These are phyloP conservation scores for Xerus inauris DNA, from an alignment of 2,113 vertebrate genomes.

Conservation along the genomic window DNA sequence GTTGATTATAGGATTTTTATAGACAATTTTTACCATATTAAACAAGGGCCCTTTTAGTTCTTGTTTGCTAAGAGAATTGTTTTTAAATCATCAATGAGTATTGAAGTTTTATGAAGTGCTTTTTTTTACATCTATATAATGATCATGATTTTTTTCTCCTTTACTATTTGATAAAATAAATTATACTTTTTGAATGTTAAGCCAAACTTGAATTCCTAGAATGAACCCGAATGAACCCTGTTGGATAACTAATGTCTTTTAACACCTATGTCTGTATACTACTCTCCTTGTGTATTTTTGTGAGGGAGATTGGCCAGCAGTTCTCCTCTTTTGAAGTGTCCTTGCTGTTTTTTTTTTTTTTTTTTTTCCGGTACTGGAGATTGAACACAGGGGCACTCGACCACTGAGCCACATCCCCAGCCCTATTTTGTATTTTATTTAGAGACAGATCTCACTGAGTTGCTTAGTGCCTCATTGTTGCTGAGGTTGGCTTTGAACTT, in stretches of 20 bases:
- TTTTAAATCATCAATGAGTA: background rate
- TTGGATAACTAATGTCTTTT: background rate
- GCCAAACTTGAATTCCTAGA: background rate
- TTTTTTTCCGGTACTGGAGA: too few species aligned
- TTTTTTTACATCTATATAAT: background rate
- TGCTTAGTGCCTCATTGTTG: too few species aligned
- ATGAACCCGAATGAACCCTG: background rate
- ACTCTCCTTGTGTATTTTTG: background rate
- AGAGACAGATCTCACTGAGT: too few species aligned
- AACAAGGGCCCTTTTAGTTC: background rate
- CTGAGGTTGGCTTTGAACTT: too few species aligned
- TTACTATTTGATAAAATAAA: background rate
- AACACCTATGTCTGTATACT: background rate
- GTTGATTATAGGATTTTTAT: background rate
- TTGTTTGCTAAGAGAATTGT: slow-evolving; percentile 26
- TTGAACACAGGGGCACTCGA: too few species aligned
- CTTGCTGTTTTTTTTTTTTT: background rate
- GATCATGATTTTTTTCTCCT: background rate
- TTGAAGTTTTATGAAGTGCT: background rate
- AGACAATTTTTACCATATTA: background rate
- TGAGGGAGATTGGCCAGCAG: background rate
- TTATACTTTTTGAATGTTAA: background rate
- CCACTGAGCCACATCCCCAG: too few species aligned
- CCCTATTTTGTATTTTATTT: too few species aligned
- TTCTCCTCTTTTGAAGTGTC: background rate